Conservation (phyloP, 64 coral and sea anemone genomes). For the Astreopora myriophthalma region DNA sequence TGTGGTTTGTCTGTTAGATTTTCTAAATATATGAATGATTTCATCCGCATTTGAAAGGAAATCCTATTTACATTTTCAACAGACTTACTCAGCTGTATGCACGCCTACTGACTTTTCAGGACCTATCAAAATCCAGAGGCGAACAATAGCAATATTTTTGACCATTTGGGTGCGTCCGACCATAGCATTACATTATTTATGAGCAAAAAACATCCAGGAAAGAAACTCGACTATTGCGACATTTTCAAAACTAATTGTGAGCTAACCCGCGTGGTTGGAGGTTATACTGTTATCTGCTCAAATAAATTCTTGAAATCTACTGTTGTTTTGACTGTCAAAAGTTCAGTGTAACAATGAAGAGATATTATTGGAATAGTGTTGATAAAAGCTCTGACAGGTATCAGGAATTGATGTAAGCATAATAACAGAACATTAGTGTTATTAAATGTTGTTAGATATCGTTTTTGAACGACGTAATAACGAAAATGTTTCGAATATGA, state of each 20-base stretch:
- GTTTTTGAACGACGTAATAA: background rate
- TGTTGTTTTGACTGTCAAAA: background rate
- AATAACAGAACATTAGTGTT: background rate
- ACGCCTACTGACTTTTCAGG: background rate
- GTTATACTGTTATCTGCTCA: background rate
- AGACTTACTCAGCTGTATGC: background rate
- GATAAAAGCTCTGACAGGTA: background rate
- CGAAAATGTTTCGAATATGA: background rate
- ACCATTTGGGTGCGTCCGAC: slow-evolving; percentile 47
- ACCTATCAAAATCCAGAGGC: slow-evolving; percentile 7
- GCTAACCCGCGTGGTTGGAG: background rate
- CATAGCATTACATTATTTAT: slow-evolving; percentile 20
- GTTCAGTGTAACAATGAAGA: background rate
- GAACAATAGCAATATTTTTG: slow-evolving; percentile 30
- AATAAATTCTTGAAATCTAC: background rate
- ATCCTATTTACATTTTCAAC: slow-evolving; percentile 17
- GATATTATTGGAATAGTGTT: background rate
- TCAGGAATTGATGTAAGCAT: background rate
- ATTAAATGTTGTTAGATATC: no score
- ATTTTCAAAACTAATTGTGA: background rate
- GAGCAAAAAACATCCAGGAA: background rate
- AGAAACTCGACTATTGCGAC: background rate
- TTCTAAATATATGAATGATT: slow-evolving; percentile 37
- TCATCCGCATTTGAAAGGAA: background rate
- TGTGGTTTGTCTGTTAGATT: slow-evolving; percentile 5